Conservation (phyloP, 2,113 vertebrate species). For the Etheostoma spectabile region DNA sequence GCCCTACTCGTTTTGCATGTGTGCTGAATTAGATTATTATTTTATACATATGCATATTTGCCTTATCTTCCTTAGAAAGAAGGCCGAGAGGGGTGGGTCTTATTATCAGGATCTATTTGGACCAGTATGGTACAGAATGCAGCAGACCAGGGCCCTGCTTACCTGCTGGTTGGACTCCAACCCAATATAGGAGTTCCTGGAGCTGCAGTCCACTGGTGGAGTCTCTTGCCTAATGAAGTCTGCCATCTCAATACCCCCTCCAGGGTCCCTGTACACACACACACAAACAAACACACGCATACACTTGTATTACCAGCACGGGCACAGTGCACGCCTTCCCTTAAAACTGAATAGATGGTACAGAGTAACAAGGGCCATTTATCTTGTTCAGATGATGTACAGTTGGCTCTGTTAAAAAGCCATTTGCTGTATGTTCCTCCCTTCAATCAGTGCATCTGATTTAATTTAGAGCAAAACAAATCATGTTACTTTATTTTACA, state of each 20-base stretch:
- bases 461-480: neutral
- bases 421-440: neutral
- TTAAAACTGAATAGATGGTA: neutral
- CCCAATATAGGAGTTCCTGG: constrained; percentile 96
- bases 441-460: constrained; percentile 7
- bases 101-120: neutral
- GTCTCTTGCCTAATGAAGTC: constrained; percentile 96
- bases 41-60: neutral
- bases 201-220: constrained; percentile 98
- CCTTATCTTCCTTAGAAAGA: neutral
- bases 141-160: constrained; percentile 23
- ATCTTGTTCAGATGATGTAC: neutral
- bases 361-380: neutral
- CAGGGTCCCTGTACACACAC: constrained; percentile 88
- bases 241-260: constrained; percentile 98
- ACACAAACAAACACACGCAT: constrained; percentile 35
- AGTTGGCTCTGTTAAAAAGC: neutral
- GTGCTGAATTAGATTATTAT: too few species aligned
- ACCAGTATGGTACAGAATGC: neutral
- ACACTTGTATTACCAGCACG: constrained; percentile 4
- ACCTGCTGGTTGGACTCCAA: constrained; percentile 94
- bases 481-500: constrained; percentile 18
- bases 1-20: too few species aligned
- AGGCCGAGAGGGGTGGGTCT: too few species aligned
- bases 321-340: neutral